Base-by-base conservation (phyloP, 2,888 invertebrate genomes). In the Cheilosia pagana region DNA sequence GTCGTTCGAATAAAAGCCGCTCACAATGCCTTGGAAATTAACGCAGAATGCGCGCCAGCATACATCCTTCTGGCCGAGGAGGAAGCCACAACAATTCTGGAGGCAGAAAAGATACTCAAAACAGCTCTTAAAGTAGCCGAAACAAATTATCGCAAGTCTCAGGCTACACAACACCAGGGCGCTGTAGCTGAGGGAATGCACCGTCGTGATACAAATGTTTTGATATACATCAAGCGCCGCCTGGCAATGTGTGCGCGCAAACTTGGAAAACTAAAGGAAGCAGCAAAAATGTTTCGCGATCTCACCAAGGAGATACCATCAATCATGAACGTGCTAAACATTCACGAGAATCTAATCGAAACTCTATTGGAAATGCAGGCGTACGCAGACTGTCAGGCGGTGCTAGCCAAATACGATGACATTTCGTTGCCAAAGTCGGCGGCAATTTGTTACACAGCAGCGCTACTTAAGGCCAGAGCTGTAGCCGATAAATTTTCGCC, bases 161-260 rank as follows among this genome's bases (percentile, higher is more conserved):
- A 97, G 90, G 94, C 95, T 83, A 93, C 94, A 10, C 96, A 96
- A 89, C 96, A 97, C 91, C 96, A 96, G 90, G 95, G 95, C 10
- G 90, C 94, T 2, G 90, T 94, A 68, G 94, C 95, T 88, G 97
- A 97, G 90, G 94, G 95, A 1, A 93, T 95, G 88, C 96, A 97
- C 90, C 93, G 97, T 87, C 93, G 99, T 87, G 98, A 99, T 91
- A 96, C 97, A 76, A 98, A 98, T 91, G 97, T 99, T 43, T 92
- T 98, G 82, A 98, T 98, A 90, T 99, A 99, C 92, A 96, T 98
- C 71, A 96, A 97, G 92, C 94, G 99, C 72, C 94, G 99, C 86
- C 92, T 98, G 81, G 99, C 98, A n/a, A 98, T 99, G 98, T 99
- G 98, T 93, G 97, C 98, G 39, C 94, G 99, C 75, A 98, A 98